Conservation (phyloP, 2,797 vertebrate genomes). For the Naso thynnoides region DNA sequence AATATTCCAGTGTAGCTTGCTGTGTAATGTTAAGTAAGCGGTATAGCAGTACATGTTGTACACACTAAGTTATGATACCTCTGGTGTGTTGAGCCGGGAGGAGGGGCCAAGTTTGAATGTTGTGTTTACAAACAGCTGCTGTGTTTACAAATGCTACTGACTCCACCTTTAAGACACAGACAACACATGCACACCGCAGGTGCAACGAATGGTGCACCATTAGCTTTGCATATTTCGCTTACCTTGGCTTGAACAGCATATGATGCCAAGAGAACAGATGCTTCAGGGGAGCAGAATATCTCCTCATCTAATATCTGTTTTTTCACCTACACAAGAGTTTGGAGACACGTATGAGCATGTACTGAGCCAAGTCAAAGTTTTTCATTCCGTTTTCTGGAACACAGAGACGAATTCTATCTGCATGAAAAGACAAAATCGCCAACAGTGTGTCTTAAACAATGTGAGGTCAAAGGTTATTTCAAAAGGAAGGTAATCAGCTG, state of each 20-base stretch:
- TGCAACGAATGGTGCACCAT: neutral
- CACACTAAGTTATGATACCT: too few relatives aligned
- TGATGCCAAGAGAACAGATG: slow-evolving; percentile 92
- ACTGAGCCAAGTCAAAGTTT: neutral
- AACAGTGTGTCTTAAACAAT: neutral
- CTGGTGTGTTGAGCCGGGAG: too few relatives aligned
- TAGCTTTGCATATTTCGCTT: slow-evolving; percentile 5
- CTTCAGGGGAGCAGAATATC: slow-evolving; percentile 96
- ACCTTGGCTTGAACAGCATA: slow-evolving; percentile 97
- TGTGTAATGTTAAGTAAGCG: too few relatives aligned
- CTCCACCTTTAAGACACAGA: slow-evolving; percentile 11
- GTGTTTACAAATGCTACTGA: too few relatives aligned
- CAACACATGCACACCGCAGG: neutral
- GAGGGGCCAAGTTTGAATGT: too few relatives aligned
- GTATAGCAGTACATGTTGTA: too few relatives aligned
- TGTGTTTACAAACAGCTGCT: too few relatives aligned
- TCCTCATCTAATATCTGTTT: slow-evolving; percentile 96
- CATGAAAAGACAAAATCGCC: neutral
- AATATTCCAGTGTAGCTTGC: too few relatives aligned
- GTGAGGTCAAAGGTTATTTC: neutral
- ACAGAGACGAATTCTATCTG: neutral
- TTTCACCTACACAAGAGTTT: slow-evolving; percentile 88
- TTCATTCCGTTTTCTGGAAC: neutral
- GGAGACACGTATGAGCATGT: slow-evolving; percentile 7
- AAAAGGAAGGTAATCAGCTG: neutral